phyloP scores from a whole-genome alignment of 1,140 invertebrate genomes.

The Gonioctena quinquepunctata region DNA sequence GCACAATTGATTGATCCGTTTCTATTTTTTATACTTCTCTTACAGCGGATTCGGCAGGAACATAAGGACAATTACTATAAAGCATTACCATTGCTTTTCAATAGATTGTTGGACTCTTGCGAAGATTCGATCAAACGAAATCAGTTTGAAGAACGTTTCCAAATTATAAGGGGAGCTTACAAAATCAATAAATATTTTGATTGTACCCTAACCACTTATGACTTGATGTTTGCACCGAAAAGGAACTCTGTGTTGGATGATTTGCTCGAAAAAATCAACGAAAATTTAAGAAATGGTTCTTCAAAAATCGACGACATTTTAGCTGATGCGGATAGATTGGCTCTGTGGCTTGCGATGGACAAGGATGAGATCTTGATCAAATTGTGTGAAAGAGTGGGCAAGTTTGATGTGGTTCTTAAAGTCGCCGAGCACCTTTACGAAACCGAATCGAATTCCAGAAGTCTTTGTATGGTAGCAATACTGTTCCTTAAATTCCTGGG shows the following conservation, averaged over 20 bases:
- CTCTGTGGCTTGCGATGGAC: slow-evolving; percentile 11
- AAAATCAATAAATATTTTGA: slow-evolving; percentile 15
- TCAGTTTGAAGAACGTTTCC: not conserved
- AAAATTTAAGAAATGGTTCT: slow-evolving; percentile 3
- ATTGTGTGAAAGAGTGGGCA: slow-evolving; percentile 20
- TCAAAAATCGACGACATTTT: not conserved
- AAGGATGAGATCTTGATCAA: slow-evolving; percentile 21
- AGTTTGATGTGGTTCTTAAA: slow-evolving; percentile 22
- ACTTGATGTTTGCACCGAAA: not conserved
- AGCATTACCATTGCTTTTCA: slow-evolving; percentile 12
- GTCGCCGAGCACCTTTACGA: slow-evolving; percentile 17
- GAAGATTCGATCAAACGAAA: not conserved
- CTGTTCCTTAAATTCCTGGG: slow-evolving; percentile 25
- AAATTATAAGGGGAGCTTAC: slow-evolving; percentile 10
- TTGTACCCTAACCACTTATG: not conserved
- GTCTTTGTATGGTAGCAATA: slow-evolving; percentile 22
- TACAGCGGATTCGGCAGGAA: no score
- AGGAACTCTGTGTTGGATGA: not conserved
- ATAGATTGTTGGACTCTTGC: slow-evolving; percentile 3
- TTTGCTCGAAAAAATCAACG: slow-evolving; percentile 16
- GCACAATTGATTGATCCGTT: no score
- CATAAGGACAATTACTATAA: slow-evolving; percentile 20
- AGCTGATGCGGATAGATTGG: slow-evolving; percentile 15
- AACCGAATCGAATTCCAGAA: not conserved
- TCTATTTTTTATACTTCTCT: no score